Evolutionary conservation across 2,113 vertebrate species (phyloP), one percentile per base, ranked within the genome.

Genomic region (Pyrgilauda ruficollis): DNA sequence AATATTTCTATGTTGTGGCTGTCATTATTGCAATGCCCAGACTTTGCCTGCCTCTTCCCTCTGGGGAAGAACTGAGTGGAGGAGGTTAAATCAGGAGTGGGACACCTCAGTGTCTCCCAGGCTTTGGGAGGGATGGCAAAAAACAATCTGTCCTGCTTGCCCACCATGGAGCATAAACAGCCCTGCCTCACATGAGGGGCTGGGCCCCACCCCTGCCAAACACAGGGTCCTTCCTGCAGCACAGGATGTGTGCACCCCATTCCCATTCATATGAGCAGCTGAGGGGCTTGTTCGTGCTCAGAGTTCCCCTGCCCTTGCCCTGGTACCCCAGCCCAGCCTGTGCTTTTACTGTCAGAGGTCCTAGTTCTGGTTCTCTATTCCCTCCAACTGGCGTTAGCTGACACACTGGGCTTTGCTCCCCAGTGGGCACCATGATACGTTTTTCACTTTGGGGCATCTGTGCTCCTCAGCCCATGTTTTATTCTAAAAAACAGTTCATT

Each of bases 1-100:
- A 95, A 81, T 96, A 91, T 97, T 97, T 97, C 95, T 97, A 97
- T 35, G 64, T 63, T 77, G 93, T 95, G 79, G 73, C 69, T 92
- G 84, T 97, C 19, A 0, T 96, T 79, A 67, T 28, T 95, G 63
- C 1, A 2, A 58, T 85, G 61, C 20, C 35, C 1, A 3, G 55
- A n/a, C 47, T 69, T 47, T 26, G 39, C 30, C 39, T 77, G 31
- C 17, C 21, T 33, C 24, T 75, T 74, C 24, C 19, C 77, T 78
- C 47, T n/a, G n/a, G 41, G 62, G 30, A 43, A 37, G 7, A 66
- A 33, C 41, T 1, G 0, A 20, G 24, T 3, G 0, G 16, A 63
- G 18, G 31, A 8, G 4, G 7, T 24, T 73, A 30, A 47, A 75
- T 66, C 50, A 62, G 31, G 23, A 14, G 0, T 31, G 30, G 58